Evolutionary conservation across 2,888 invertebrate species (phyloP).

Genomic region (Axea sp.): DNA sequence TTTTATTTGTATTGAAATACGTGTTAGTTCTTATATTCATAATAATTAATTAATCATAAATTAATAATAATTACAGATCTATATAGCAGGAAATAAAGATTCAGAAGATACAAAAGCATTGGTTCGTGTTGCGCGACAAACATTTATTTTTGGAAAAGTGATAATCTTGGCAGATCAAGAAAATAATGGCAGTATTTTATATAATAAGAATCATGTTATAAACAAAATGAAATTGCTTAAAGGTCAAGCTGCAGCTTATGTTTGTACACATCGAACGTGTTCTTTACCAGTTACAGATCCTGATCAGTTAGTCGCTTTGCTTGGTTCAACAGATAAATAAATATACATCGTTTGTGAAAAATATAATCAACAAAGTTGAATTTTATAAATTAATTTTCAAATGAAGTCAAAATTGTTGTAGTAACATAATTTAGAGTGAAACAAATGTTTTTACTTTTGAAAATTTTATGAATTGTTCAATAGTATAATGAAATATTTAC

Average conservation of each 20-base stretch:
- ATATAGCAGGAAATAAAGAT: conserved; percentile 84
- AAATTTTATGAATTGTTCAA: no score
- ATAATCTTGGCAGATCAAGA: conserved; percentile 84
- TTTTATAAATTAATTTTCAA: conserved; percentile 6
- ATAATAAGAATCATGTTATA: conserved; percentile 79
- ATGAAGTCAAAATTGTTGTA: conserved; percentile 3
- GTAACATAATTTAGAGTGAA: conserved; percentile 4
- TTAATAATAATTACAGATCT: conserved; percentile 80
- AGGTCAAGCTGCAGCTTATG: conserved; percentile 86
- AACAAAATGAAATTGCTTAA: conserved; percentile 81
- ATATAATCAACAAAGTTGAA: not conserved
- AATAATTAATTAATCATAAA: not conserved
- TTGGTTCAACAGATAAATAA: conserved; percentile 77
- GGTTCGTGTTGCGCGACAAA: conserved; percentile 83
- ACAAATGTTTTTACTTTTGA: conserved; percentile 17
- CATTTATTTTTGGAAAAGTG: conserved; percentile 85
- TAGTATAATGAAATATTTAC: no score
- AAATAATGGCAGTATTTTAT: conserved; percentile 75
- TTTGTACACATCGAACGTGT: conserved; percentile 89
- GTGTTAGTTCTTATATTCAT: no score
- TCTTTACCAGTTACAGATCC: conserved; percentile 87
- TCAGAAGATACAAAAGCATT: conserved; percentile 85
- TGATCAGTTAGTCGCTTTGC: conserved; percentile 82
- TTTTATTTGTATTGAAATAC: no score
- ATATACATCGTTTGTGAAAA: conserved; percentile 14